phyloP scores from a whole-genome alignment of 2,113 vertebrate genomes.

The Gadus macrocephalus region DNA sequence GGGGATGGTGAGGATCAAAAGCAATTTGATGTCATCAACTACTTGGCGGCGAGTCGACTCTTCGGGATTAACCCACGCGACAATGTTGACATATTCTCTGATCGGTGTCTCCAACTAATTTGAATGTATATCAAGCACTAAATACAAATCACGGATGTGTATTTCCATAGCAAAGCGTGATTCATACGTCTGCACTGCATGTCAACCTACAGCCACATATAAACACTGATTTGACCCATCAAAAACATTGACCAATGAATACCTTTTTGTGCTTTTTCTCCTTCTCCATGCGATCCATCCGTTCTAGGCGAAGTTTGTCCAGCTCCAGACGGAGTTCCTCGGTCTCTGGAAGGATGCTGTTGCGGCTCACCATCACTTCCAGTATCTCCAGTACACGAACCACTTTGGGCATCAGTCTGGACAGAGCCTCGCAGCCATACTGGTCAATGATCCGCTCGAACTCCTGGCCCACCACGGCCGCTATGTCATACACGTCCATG shows the following conservation, averaged over 20 bases:
- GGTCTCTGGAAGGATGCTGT: slow-evolving; percentile 85
- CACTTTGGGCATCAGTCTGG: slow-evolving; percentile 94
- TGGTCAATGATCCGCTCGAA: slow-evolving; percentile 95
- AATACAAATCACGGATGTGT: too few relatives aligned
- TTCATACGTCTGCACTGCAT: too few relatives aligned
- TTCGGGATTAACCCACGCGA: background rate
- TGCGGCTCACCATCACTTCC: slow-evolving; percentile 92
- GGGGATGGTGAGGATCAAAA: background rate
- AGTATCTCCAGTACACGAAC: slow-evolving; percentile 95
- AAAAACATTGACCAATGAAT: too few relatives aligned
- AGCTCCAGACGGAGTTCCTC: slow-evolving; percentile 95
- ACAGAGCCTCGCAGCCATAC: slow-evolving; percentile 91
- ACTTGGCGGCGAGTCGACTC: background rate
- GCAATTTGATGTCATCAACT: background rate
- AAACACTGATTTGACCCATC: too few relatives aligned
- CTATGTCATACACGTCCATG: slow-evolving; percentile 97
- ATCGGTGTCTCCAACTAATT: background rate
- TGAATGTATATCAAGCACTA: too few relatives aligned
- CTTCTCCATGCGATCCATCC: slow-evolving; percentile 90
- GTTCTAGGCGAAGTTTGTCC: slow-evolving; percentile 87
- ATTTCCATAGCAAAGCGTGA: too few relatives aligned
- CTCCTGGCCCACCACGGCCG: slow-evolving; percentile 93
- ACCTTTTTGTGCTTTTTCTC: slow-evolving; percentile 92
- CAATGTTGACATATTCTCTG: slow-evolving; percentile 2
- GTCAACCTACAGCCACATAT: too few relatives aligned